Evolutionary conservation across 2,888 invertebrate genomes (phyloP).

Genomic region (Halictus ligatus): DNA sequence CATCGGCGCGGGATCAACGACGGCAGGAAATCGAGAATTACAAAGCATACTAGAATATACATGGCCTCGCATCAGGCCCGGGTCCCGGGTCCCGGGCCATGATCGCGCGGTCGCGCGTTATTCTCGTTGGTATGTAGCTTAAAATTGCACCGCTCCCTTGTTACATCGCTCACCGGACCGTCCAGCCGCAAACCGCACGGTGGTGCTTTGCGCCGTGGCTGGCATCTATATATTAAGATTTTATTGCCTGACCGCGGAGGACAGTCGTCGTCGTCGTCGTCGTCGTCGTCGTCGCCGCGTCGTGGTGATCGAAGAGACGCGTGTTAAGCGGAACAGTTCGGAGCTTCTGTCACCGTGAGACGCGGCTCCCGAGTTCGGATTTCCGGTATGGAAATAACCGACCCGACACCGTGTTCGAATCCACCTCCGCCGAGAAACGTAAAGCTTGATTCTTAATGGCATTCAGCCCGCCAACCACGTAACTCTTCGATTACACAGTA

Average conservation of each 20-base stretch:
- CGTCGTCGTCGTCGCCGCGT: too few species aligned
- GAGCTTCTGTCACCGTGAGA: conserved; percentile 11
- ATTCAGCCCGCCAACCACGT: not conserved
- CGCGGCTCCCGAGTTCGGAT: conserved; percentile 22
- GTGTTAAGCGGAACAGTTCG: conserved; percentile 20
- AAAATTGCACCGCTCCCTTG: conserved; percentile 71
- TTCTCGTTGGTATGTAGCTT: conserved; percentile 67
- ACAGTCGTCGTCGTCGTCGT: not conserved
- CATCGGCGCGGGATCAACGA: conserved; percentile 18
- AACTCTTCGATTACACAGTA: too few species aligned
- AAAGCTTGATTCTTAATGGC: not conserved
- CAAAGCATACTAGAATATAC: conserved; percentile 63
- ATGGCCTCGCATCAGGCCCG: conserved; percentile 48
- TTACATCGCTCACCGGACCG: conserved; percentile 78
- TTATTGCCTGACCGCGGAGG: conserved; percentile 59
- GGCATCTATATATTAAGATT: conserved; percentile 69
- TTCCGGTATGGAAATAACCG: conserved; percentile 55
- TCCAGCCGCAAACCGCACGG: conserved; percentile 81
- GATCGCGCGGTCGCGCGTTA: conserved; percentile 54
- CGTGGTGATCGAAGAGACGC: conserved; percentile 4
- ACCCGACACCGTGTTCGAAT: not conserved
- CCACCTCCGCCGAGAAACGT: not conserved
- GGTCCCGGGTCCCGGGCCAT: conserved; percentile 32
- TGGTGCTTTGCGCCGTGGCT: conserved; percentile 59
- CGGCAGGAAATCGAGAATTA: conserved; percentile 76